These are phyloP conservation scores for Heliconius hortense DNA, from an alignment of 2,888 invertebrate species.

Conservation along the genomic window DNA sequence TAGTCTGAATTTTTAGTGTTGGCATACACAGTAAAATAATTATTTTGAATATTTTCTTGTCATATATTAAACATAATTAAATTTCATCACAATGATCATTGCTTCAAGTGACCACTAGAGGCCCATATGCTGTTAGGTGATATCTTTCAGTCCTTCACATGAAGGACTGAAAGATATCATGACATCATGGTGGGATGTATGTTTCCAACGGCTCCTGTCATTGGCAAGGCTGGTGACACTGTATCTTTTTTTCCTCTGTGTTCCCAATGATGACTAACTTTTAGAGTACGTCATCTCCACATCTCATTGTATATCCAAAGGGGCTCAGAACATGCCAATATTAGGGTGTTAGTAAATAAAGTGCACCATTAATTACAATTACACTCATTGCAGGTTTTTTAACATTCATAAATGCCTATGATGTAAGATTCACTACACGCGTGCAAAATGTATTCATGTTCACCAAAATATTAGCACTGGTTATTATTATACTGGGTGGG, in stretches of 20 bases:
- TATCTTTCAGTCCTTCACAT: no score
- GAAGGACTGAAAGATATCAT: no score
- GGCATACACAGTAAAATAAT: background rate
- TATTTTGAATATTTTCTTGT: background rate
- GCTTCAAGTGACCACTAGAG: background rate
- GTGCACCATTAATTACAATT: constrained; percentile 3
- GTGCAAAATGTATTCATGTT: constrained; percentile 97
- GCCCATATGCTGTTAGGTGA: no score
- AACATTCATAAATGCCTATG: constrained; percentile 94
- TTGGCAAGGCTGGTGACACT: no score
- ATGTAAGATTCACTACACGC: constrained; percentile 92
- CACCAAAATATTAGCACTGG: constrained; percentile 92
- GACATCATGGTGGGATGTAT: no score
- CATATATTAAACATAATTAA: background rate
- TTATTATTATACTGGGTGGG: constrained; percentile 92
- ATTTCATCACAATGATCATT: background rate
- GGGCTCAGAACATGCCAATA: no score
- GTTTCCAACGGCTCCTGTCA: no score
- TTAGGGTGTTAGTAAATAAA: background rate
- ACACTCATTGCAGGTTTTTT: constrained; percentile 85
- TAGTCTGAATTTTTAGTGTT: no score
- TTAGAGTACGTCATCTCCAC: no score
- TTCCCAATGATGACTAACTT: no score
- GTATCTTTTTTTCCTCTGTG: no score
- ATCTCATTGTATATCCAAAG: background rate